Percentiles rank a stretch among this genome's conserved stretches.
These are phyloP conservation scores for Oophaga sylvatica DNA, from an alignment of 2,797 vertebrate genomes.

Conservation along the genomic window DNA sequence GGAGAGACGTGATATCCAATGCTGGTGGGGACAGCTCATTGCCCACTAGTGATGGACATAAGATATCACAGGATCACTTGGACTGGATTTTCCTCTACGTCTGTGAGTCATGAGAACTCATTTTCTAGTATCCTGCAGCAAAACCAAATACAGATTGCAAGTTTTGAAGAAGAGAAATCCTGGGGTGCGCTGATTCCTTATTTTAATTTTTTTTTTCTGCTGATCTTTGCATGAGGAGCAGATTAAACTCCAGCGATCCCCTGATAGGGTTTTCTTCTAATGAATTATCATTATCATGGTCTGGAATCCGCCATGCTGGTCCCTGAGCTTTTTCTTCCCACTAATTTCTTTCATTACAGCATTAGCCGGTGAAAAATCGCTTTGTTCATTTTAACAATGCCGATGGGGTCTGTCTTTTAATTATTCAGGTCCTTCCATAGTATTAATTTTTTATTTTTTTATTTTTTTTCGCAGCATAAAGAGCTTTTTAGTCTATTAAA, in stretches of 20 bases:
- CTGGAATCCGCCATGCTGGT: conserved; percentile 36
- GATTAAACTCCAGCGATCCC: conserved; percentile 35
- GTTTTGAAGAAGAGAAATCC: conserved; percentile 12
- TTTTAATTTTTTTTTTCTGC: conserved; percentile 9
- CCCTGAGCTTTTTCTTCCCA: conserved; percentile 29
- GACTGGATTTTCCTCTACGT: not conserved
- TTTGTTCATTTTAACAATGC: conserved; percentile 63
- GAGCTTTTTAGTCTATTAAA: conserved; percentile 54
- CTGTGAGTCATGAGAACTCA: not conserved
- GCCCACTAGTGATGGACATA: too few relatives aligned
- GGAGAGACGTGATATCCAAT: too few relatives aligned
- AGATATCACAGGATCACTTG: not conserved
- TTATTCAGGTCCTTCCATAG: conserved; percentile 59
- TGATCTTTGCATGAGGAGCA: conserved; percentile 25
- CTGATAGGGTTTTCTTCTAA: conserved; percentile 34
- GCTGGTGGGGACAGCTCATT: too few relatives aligned
- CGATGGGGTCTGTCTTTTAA: conserved; percentile 61
- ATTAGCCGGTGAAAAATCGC: conserved; percentile 61
- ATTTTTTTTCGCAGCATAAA: conserved; percentile 52
- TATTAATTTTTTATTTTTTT: conserved; percentile 61
- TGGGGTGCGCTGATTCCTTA: not conserved
- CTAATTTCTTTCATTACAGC: conserved; percentile 59
- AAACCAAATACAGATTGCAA: conserved; percentile 11
- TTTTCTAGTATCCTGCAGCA: conserved; percentile 2
- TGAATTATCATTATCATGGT: conserved; percentile 47